Conservation (phyloP, 2,888 invertebrate genomes). For the Spialia ferax region DNA sequence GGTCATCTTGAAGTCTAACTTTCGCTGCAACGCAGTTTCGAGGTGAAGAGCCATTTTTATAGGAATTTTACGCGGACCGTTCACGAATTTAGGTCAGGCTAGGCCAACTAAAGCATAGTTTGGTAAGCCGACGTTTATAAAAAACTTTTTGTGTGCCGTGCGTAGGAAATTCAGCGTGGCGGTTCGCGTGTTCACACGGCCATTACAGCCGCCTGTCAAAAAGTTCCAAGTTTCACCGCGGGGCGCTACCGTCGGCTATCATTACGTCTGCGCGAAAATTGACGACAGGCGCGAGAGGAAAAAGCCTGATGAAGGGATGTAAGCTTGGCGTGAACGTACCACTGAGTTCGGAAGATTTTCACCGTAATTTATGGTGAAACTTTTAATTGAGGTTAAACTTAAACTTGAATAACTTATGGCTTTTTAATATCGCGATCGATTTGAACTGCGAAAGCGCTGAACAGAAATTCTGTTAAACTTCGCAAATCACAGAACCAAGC, state of each 20-base stretch:
- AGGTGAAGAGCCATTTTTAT: slow-evolving; percentile 78
- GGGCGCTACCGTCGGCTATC: slow-evolving; percentile 69
- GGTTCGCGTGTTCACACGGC: slow-evolving; percentile 83
- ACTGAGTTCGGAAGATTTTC: slow-evolving; percentile 62
- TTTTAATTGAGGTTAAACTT: slow-evolving; percentile 80
- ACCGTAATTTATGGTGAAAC: slow-evolving; percentile 77
- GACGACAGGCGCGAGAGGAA: slow-evolving; percentile 48
- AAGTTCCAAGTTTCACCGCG: slow-evolving; percentile 64
- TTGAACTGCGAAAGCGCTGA: background rate
- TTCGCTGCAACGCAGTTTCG: slow-evolving; percentile 83
- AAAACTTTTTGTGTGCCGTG: slow-evolving; percentile 76
- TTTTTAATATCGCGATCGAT: slow-evolving; percentile 45
- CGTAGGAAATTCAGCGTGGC: slow-evolving; percentile 72
- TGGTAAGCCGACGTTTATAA: slow-evolving; percentile 66
- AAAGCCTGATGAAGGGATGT: slow-evolving; percentile 50
- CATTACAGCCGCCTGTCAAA: slow-evolving; percentile 83
- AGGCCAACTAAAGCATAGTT: slow-evolving; percentile 77
- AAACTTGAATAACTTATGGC: slow-evolving; percentile 62
- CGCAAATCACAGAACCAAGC: slow-evolving; percentile 7
- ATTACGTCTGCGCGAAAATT: slow-evolving; percentile 81
- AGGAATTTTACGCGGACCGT: slow-evolving; percentile 54
- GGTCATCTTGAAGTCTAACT: slow-evolving; percentile 85
- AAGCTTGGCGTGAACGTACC: slow-evolving; percentile 46
- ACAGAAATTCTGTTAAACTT: slow-evolving; percentile 20
- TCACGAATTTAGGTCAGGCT: slow-evolving; percentile 57